Evolutionary conservation across 2,888 invertebrate genomes (phyloP), one percentile per base, ranked within the genome.

Genomic region (Lochmaea crataegi): DNA sequence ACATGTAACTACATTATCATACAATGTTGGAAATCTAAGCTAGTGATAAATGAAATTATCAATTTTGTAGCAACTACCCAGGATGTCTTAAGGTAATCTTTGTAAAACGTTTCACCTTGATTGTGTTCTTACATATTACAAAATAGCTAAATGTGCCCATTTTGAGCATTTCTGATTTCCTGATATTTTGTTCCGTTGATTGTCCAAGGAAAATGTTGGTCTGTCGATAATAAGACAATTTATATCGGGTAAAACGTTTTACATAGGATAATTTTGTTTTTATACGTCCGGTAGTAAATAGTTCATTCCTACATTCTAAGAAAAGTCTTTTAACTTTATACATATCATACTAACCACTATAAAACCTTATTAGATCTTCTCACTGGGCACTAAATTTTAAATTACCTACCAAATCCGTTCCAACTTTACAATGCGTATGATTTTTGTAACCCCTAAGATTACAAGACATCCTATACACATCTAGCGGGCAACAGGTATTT

Each of bases 1-100:
- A 73, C 66, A 69, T 58, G 45, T 65, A 73, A 73, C 73, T 73
- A 73, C 73, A 73, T 65, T 57, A 57, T 71, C 45, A 68, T 64
- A 65, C 32, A 58, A 67, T 68, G 51, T 41, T 66, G 42, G 22
- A 72, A 60, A 45, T 64, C 41, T 68, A 57, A 26, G 53, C 18
- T 18, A 53, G 18, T 18, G 22, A 58, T 41, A 51, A 57, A 53
- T 65, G n/a, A 41, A 71, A 66, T 11, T 65, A 65, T 61, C 22
- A 38, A 61, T 63, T 65, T 26, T 26, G 48, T 32, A 65, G 63
- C 57, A 65, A 65, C 65, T 71, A 71, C 51, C 32, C 14, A 32
- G 42, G 45, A 42, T 58, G 45, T 48, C 65, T 56, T 26, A 58
- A 48, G 9, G 10, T 18, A 53, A 53, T 53, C 18, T 10, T 18